These are phyloP conservation scores for Sarcophaga variegata DNA, from an alignment of 2,888 invertebrate species.

Conservation along the genomic window DNA sequence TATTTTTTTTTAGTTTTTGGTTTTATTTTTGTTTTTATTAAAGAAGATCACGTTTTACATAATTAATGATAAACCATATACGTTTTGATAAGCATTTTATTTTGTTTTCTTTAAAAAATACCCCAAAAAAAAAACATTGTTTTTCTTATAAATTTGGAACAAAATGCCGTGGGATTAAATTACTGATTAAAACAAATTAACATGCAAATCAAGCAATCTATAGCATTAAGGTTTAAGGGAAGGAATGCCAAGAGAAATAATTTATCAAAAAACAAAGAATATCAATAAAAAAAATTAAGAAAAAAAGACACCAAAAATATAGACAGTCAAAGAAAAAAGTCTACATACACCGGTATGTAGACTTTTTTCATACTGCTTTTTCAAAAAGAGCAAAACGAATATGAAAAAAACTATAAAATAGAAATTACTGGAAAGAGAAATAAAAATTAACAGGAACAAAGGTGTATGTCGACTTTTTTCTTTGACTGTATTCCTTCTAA, in stretches of 20 bases:
- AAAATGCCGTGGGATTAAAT: conserved; percentile 54
- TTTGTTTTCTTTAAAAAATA: conserved; percentile 40
- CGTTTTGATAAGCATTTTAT: conserved; percentile 44
- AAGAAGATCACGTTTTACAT: conserved; percentile 59
- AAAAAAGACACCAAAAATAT: too few relatives aligned
- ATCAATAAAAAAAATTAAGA: too few relatives aligned
- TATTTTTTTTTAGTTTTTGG: conserved; percentile 14
- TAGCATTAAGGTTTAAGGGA: not conserved
- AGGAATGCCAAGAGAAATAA: not conserved
- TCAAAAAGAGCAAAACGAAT: too few relatives aligned
- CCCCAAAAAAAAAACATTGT: not conserved
- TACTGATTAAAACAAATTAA: conserved; percentile 58
- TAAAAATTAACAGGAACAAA: too few relatives aligned
- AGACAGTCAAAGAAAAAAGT: too few relatives aligned
- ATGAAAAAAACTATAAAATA: too few relatives aligned
- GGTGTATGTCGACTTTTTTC: too few relatives aligned
- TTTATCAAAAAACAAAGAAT: too few relatives aligned
- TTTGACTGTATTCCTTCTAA: too few relatives aligned
- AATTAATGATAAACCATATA: conserved; percentile 60
- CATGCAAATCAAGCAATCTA: conserved; percentile 44
- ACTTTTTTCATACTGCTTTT: too few relatives aligned
- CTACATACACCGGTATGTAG: too few relatives aligned
- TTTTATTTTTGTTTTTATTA: conserved; percentile 23
- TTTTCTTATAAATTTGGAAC: conserved; percentile 40
- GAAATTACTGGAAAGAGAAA: too few relatives aligned